Base-by-base conservation (phyloP, 1,140 invertebrate genomes). In the Drosophila sechellia region DNA sequence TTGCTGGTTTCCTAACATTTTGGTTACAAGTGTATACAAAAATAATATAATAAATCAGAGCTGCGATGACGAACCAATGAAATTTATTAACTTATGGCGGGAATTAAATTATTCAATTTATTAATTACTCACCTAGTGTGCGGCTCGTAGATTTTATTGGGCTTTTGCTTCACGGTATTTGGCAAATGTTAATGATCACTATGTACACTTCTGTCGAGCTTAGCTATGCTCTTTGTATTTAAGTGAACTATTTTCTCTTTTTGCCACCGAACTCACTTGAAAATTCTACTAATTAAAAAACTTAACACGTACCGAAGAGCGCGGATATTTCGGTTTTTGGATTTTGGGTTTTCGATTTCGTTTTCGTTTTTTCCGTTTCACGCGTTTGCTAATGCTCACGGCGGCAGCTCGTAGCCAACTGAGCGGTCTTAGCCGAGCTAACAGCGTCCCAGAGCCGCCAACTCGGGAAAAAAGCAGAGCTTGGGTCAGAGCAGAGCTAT, bases 351-450 rank as follows among this genome's bases (percentile, higher is more conserved):
- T 42, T 42, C 4, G 39, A 42, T 20, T 72, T 75, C 20, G 11
- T 35, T 48, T 79, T 59, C 35, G 45, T 55, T 35, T 71, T 60
- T 63, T 80, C 57, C 84, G 84, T 84, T 83, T 63, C 57, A 72
- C 79, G 85, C 84, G 79, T 74, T 84, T 53, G 79, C 79, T 77
- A 83, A 87, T 77, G 75, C 78, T 71, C 77, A 65, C 85, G 85
- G 77, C 84, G 77, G 84, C 84, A 84, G 85, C 77, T 90, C 77
- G 48, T 74, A 84, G 79, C 77, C 77, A 89, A 89, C 84, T 89
- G 84, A 87, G 78, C 66, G 65, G 54, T 57, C 53, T 53, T 60
- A 53, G 45, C 73, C 56, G 56, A 58, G 69, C 25, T 73, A 53
- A 40, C 56, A 54, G 59, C 39, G 40, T 15, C 54, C 37, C 53